These are phyloP conservation scores for Trichogramma evanescens DNA, from an alignment of 2,888 invertebrate species.

Conservation along the genomic window DNA sequence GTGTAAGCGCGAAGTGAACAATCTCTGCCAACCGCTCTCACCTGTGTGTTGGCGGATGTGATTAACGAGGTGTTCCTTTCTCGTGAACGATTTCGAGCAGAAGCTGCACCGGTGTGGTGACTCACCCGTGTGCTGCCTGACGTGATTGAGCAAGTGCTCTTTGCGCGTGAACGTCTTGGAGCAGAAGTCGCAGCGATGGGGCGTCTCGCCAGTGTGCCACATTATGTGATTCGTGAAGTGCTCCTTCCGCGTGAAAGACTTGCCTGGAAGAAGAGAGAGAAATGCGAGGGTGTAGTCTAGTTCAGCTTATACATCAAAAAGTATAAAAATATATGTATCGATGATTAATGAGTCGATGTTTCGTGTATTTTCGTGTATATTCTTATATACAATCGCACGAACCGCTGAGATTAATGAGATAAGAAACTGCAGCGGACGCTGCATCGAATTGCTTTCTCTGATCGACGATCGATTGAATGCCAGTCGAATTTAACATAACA, in stretches of 20 bases:
- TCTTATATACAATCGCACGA: slow-evolving; percentile 20
- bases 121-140: slow-evolving; percentile 72
- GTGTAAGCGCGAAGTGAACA: slow-evolving; percentile 34
- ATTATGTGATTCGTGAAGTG: slow-evolving; percentile 85
- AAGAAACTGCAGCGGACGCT: slow-evolving; percentile 3
- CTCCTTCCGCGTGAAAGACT: slow-evolving; percentile 82
- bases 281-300: no score
- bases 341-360: no score
- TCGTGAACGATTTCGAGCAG: slow-evolving; percentile 80
- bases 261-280: slow-evolving; percentile 41
- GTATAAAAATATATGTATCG: no score
- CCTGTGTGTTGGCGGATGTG: slow-evolving; percentile 76
- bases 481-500: no score
- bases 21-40: slow-evolving; percentile 42
- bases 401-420: slow-evolving; percentile 38
- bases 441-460: no score
- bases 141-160: slow-evolving; percentile 70
- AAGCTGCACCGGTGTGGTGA: slow-evolving; percentile 80
- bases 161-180: slow-evolving; percentile 73
- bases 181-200: slow-evolving; percentile 72
- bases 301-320: no score
- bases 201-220: slow-evolving; percentile 80
- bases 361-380: no score
- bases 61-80: slow-evolving; percentile 79
- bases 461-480: no score